Conservation (phyloP, 2,113 vertebrate species). For the Psammodynastes pulverulentus region DNA sequence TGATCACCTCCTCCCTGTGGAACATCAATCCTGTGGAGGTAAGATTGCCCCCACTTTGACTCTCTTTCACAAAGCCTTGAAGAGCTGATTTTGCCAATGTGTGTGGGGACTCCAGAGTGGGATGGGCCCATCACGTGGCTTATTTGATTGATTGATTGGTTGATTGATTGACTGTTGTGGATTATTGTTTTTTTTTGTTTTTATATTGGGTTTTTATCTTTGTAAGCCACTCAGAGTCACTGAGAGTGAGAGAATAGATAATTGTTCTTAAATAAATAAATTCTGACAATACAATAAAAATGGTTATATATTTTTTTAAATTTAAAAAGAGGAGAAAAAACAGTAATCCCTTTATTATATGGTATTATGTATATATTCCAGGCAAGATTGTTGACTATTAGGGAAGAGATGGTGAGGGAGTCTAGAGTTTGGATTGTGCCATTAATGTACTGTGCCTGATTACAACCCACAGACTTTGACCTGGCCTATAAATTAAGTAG, state of each 20-base stretch:
- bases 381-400: background rate
- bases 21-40: too few relatives aligned
- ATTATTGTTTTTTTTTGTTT: too few relatives aligned
- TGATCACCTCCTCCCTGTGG: too few relatives aligned
- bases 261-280: background rate
- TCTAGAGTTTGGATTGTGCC: background rate
- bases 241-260: too few relatives aligned
- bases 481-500: background rate
- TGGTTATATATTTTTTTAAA: too few relatives aligned
- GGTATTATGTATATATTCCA: background rate
- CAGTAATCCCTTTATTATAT: background rate
- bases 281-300: background rate
- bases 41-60: background rate
- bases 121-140: too few relatives aligned
- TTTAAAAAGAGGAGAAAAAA: too few relatives aligned
- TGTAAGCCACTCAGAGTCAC: too few relatives aligned
- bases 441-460: background rate
- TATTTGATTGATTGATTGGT: too few relatives aligned
- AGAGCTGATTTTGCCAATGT: background rate
- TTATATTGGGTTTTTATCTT: too few relatives aligned
- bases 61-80: background rate
- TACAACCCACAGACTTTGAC: background rate
- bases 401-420: background rate
- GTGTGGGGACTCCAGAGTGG: too few relatives aligned
- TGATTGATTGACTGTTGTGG: too few relatives aligned